These are phyloP conservation scores for Lepilemur septentrionalis DNA, from an alignment of 2,797 vertebrate genomes.

Conservation along the genomic window DNA sequence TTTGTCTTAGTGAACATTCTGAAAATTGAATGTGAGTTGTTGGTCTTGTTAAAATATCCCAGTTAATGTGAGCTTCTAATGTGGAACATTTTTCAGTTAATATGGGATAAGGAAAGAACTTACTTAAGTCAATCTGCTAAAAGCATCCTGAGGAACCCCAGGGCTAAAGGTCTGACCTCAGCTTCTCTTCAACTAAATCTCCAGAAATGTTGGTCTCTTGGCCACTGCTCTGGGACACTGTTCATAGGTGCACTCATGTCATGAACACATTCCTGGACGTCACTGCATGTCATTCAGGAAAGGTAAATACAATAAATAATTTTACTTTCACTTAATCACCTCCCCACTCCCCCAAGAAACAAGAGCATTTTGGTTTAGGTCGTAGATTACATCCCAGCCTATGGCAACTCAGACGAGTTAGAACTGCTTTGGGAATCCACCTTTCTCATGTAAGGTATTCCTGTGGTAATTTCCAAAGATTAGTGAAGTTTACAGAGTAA, in stretches of 20 bases:
- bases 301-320: not conserved
- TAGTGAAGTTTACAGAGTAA: not conserved
- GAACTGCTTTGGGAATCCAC: not conserved
- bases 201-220: not conserved
- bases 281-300: not conserved
- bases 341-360: accelerated
- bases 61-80: not conserved
- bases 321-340: not conserved
- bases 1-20: not conserved
- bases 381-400: not conserved
- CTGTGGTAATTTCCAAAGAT: not conserved
- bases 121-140: not conserved
- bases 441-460: not conserved
- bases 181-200: not conserved
- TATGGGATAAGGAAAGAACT: not conserved
- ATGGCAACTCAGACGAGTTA: not conserved
- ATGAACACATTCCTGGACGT: not conserved
- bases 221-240: not conserved
- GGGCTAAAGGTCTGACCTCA: not conserved
- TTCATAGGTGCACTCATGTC: not conserved
- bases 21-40: not conserved
- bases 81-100: not conserved
- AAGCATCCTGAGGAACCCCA: not conserved
- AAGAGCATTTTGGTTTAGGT: not conserved
- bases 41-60: not conserved